These are phyloP conservation scores for Aphaenogaster rudis DNA, from an alignment of 1,140 invertebrate species.

Conservation along the genomic window DNA sequence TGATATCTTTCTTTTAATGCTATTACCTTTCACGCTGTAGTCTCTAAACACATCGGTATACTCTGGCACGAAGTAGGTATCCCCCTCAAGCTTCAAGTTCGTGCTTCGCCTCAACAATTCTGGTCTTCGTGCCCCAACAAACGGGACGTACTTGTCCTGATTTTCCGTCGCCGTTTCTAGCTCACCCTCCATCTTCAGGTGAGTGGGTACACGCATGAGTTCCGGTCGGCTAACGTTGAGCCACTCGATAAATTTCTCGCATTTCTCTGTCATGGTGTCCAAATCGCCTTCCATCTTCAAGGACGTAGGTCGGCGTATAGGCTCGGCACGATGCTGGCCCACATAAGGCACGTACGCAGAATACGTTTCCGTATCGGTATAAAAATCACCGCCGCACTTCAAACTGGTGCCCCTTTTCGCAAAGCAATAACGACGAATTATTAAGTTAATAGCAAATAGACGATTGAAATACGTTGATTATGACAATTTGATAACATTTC, in stretches of 20 bases:
- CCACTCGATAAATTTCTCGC: constrained; percentile 87
- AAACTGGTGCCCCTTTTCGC: constrained; percentile 69
- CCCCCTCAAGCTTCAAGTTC: constrained; percentile 85
- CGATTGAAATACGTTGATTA: neutral
- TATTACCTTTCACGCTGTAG: constrained; percentile 78
- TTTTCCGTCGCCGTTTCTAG: constrained; percentile 87
- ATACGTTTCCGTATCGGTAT: constrained; percentile 81
- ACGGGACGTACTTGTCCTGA: constrained; percentile 87
- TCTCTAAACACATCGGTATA: constrained; percentile 84
- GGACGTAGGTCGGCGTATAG: constrained; percentile 86
- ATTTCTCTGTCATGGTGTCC: constrained; percentile 86
- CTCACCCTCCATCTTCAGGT: constrained; percentile 87
- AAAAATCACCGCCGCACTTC: constrained; percentile 79
- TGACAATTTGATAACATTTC: neutral
- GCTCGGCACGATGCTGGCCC: constrained; percentile 83
- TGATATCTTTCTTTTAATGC: neutral
- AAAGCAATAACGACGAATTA: neutral
- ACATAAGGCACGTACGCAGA: constrained; percentile 82
- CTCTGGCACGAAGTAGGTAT: constrained; percentile 83
- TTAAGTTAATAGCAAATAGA: constrained; percentile 1
- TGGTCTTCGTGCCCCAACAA: constrained; percentile 82
- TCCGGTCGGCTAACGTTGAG: constrained; percentile 84
- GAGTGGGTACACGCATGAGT: constrained; percentile 83
- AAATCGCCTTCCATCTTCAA: constrained; percentile 87
- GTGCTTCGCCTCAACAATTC: constrained; percentile 82